Conservation (phyloP, 2,797 vertebrate species). For the Amazona finschi region DNA sequence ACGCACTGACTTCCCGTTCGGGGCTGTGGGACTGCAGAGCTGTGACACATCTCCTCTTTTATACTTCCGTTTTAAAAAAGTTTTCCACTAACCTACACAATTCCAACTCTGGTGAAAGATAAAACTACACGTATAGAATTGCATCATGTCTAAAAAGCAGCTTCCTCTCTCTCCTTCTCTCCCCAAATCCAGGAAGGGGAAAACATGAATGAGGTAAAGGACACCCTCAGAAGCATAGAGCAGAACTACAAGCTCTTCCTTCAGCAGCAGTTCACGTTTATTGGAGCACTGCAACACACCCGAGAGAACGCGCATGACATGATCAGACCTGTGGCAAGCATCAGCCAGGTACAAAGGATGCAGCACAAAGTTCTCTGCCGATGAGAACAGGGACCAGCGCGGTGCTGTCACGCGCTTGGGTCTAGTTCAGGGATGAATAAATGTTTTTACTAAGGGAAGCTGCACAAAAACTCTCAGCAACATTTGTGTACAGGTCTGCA, state of each 20-base stretch:
- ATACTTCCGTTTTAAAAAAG: neutral
- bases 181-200: neutral
- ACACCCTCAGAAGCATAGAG: slow-evolving; percentile 65
- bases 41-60: neutral
- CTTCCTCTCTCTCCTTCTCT: neutral
- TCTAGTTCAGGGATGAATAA: neutral
- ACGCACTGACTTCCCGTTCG: neutral
- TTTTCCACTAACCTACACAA: neutral
- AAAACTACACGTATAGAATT: fast-evolving
- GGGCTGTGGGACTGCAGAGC: neutral
- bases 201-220: slow-evolving; percentile 75
- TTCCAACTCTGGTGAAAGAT: neutral
- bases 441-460: neutral
- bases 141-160: neutral
- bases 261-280: slow-evolving; percentile 83
- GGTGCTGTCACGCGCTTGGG: fast-evolving
- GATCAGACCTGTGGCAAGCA: slow-evolving; percentile 73
- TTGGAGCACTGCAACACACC: slow-evolving; percentile 72
- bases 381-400: fast-evolving
- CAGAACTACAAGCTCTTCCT: slow-evolving; percentile 75
- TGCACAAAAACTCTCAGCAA: neutral
- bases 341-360: slow-evolving; percentile 70
- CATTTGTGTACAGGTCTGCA: neutral
- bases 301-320: slow-evolving; percentile 72
- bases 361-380: neutral